phyloP scores from a whole-genome alignment of 2,888 invertebrate species.

The Eupithecia insigniata region DNA sequence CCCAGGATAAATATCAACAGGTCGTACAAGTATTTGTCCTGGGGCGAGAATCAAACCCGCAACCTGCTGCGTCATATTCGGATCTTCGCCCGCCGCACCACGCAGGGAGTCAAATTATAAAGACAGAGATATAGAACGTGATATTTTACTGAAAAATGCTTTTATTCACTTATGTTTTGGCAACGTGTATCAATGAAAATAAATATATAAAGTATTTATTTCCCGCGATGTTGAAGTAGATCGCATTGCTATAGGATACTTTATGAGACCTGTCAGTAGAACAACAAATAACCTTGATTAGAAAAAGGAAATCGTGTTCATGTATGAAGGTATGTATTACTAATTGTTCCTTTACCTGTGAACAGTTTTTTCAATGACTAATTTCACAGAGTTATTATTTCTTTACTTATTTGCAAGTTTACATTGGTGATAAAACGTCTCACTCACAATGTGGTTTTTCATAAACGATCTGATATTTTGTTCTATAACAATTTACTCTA shows the following conservation, averaged over 20 bases:
- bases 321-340: not conserved
- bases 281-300: constrained; percentile 10
- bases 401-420: not conserved
- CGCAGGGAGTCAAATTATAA: too few species aligned
- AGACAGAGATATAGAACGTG: too few species aligned
- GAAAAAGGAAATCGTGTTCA: constrained; percentile 12
- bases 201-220: too few species aligned
- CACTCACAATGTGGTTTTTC: not conserved
- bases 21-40: too few species aligned
- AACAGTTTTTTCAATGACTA: not conserved
- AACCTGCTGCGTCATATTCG: too few species aligned
- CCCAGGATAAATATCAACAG: too few species aligned
- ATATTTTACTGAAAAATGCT: not conserved
- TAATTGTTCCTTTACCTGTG: constrained; percentile 2
- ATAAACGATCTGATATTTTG: not conserved
- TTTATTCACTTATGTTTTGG: not conserved
- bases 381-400: not conserved
- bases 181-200: not conserved
- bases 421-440: not conserved
- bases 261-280: not conserved
- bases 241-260: not conserved
- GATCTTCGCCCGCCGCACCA: too few species aligned
- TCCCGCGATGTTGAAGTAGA: not conserved
- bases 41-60: too few species aligned
- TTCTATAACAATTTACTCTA: not conserved